A percentile compares a stretch with the other conserved stretches of the same genome.
Conservation (phyloP, 2,888 invertebrate genomes). For the Meandrusa payeni region DNA sequence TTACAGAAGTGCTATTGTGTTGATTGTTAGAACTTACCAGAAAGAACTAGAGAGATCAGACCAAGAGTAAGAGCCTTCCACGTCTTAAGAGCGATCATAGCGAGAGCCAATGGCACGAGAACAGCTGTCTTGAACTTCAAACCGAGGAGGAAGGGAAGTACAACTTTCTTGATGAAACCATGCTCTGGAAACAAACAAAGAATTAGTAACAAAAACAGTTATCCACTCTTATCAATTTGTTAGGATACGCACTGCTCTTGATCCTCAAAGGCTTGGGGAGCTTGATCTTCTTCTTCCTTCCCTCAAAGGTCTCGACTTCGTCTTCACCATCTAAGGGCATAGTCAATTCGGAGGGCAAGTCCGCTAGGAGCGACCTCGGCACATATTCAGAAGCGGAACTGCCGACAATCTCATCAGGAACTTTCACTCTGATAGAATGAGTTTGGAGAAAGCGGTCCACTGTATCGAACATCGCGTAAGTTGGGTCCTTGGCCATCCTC, state of each 20-base stretch:
- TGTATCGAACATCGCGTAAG: slow-evolving; percentile 84
- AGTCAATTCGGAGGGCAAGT: slow-evolving; percentile 84
- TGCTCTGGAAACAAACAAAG: slow-evolving; percentile 86
- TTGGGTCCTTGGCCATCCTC: slow-evolving; percentile 77
- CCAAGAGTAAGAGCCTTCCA: slow-evolving; percentile 95
- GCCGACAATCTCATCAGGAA: slow-evolving; percentile 83
- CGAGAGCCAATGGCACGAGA: slow-evolving; percentile 89
- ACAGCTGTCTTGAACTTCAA: slow-evolving; percentile 93
- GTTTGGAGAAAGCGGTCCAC: slow-evolving; percentile 88
- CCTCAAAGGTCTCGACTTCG: slow-evolving; percentile 66
- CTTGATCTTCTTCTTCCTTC: slow-evolving; percentile 76
- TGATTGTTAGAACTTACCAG: slow-evolving; percentile 75
- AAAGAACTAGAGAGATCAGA: slow-evolving; percentile 90
- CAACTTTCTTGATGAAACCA: slow-evolving; percentile 90
- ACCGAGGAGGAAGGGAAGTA: slow-evolving; percentile 92
- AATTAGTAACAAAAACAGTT: too few relatives aligned
- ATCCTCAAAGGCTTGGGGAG: slow-evolving; percentile 75
- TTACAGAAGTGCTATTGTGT: too few relatives aligned
- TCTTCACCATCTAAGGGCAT: slow-evolving; percentile 85
- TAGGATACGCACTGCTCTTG: slow-evolving; percentile 63
- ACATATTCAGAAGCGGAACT: slow-evolving; percentile 81
- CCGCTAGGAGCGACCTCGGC: slow-evolving; percentile 83
- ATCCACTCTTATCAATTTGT: slow-evolving; percentile 8
- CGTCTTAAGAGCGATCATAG: slow-evolving; percentile 91
- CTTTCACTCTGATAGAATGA: slow-evolving; percentile 87